These are phyloP conservation scores for Antennarius maculatus DNA, from an alignment of 2,797 vertebrate genomes.

Conservation along the genomic window DNA sequence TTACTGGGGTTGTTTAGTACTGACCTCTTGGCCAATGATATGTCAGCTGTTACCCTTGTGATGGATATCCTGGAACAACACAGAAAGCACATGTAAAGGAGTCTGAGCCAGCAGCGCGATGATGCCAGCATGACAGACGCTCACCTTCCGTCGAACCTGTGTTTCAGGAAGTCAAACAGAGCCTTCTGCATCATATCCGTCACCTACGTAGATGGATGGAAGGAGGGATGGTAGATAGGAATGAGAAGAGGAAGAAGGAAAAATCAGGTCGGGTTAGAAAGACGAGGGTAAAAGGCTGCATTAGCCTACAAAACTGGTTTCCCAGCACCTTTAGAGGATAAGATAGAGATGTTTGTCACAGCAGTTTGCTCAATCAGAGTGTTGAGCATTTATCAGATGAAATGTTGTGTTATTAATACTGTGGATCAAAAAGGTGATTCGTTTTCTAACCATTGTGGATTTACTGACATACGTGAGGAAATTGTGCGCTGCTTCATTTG, in stretches of 20 bases:
- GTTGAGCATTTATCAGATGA: constrained; percentile 12
- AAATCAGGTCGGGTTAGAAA: constrained; percentile 2
- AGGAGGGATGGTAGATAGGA: constrained; percentile 33
- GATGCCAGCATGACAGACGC: constrained; percentile 27
- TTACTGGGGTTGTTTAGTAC: constrained; percentile 99
- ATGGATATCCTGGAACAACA: constrained; percentile 92
- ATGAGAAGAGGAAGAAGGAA: constrained; percentile 55
- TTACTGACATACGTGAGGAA: background rate
- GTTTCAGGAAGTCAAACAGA: constrained; percentile 99
- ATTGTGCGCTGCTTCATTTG: background rate
- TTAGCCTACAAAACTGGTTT: background rate
- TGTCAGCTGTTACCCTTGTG: constrained; percentile 98
- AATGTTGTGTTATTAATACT: constrained; percentile 8
- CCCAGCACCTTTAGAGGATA: background rate
- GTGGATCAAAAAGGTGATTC: too few species aligned
- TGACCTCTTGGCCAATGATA: constrained; percentile 98
- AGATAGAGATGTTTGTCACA: too few species aligned
- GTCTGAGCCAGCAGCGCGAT: background rate
- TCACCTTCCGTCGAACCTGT: constrained; percentile 99
- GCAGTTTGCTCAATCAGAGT: background rate
- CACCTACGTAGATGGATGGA: constrained; percentile 81
- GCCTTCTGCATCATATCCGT: constrained; percentile 99
- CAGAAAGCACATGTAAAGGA: constrained; percentile 4
- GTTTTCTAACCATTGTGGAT: background rate
- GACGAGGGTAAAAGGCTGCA: background rate